These are phyloP conservation scores for Dromococcyx pavoninus DNA, from an alignment of 2,797 vertebrate genomes.

Conservation along the genomic window DNA sequence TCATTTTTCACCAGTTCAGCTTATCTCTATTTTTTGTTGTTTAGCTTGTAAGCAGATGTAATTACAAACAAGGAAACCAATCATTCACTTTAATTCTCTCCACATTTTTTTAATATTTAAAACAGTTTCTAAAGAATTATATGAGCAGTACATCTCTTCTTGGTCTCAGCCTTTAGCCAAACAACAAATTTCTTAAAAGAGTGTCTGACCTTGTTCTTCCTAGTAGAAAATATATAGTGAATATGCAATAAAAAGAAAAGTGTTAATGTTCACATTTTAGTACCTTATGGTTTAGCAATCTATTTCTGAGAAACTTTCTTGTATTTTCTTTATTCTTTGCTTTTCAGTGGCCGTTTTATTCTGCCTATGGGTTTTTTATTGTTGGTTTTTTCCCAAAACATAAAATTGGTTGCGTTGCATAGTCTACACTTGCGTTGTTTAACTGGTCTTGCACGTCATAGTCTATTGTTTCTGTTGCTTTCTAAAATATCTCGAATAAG, in stretches of 20 bases:
- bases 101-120: neutral
- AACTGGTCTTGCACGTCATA: neutral
- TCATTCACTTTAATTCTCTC: neutral
- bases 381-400: accelerated
- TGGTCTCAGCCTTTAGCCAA: neutral
- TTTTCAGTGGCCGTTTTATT: neutral
- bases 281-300: neutral
- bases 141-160: neutral
- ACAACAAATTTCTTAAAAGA: neutral
- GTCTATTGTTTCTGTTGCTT: neutral
- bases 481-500: neutral
- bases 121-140: neutral
- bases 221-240: neutral
- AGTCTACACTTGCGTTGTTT: neutral
- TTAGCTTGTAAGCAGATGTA: neutral
- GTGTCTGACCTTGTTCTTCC: neutral
- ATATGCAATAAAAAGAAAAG: neutral
- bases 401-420: neutral
- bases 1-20: neutral
- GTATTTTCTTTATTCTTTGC: neutral
- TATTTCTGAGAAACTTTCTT: neutral
- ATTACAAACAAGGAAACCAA: neutral
- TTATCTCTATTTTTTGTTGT: neutral
- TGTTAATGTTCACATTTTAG: neutral
- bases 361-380: neutral